Conservation (phyloP, 2,797 vertebrate species). For the Toxotes lorentzi region DNA sequence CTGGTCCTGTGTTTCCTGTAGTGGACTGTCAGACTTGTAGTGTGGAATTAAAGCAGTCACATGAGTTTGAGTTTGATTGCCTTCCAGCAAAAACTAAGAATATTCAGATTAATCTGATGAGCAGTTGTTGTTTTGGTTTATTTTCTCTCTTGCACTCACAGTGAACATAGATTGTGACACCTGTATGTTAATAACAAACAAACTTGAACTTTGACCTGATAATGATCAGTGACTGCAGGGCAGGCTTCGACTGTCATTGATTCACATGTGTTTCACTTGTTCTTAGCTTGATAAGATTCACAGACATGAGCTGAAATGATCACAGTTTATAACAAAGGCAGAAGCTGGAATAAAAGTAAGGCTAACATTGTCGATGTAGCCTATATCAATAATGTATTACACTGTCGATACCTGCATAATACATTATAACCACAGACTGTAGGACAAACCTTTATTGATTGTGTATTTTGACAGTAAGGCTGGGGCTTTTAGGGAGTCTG, state of each 20-base stretch:
- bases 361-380: background rate
- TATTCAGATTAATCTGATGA: background rate
- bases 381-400: background rate
- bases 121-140: background rate
- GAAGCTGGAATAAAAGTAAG: background rate
- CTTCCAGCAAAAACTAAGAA: background rate
- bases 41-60: slow-evolving; percentile 2
- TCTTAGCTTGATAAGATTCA: background rate
- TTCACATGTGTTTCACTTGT: background rate
- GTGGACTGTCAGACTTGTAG: slow-evolving; percentile 1
- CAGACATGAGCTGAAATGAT: background rate
- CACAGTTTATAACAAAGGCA: background rate
- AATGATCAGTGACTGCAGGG: slow-evolving; percentile 17
- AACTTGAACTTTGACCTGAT: slow-evolving; percentile 46
- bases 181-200: slow-evolving; percentile 10
- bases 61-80: background rate
- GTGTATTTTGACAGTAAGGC: background rate
- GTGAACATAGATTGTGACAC: background rate
- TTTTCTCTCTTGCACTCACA: background rate
- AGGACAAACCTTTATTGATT: background rate
- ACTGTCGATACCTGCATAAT: background rate
- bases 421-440: background rate
- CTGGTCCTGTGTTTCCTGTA: background rate
- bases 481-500: background rate
- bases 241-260: slow-evolving; percentile 14